These are phyloP conservation scores for Tetanocera ferruginea DNA, from an alignment of 2,888 invertebrate genomes.

Conservation along the genomic window DNA sequence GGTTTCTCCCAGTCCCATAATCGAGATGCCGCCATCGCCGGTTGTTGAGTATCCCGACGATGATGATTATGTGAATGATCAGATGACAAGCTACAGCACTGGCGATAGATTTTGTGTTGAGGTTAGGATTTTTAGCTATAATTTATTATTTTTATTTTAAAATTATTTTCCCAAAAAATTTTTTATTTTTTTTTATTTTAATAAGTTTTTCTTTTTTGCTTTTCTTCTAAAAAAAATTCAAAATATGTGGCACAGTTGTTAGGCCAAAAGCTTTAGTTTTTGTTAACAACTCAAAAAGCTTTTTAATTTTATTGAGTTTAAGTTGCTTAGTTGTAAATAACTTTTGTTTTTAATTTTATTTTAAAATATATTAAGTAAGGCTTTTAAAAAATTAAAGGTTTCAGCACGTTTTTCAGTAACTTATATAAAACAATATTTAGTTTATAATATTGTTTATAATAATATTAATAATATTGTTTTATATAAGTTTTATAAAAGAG, in stretches of 20 bases:
- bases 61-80: slow-evolving; percentile 74
- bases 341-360: too few species aligned
- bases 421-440: too few species aligned
- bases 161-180: slow-evolving; percentile 46
- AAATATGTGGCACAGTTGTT: neutral
- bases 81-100: slow-evolving; percentile 57
- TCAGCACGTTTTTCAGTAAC: too few species aligned
- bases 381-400: too few species aligned
- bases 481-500: too few species aligned
- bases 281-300: neutral
- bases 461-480: too few species aligned
- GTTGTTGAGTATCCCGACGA: slow-evolving; percentile 91
- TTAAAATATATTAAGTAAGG: too few species aligned
- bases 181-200: slow-evolving; percentile 50
- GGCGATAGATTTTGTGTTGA: slow-evolving; percentile 70
- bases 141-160: slow-evolving; percentile 50
- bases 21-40: slow-evolving; percentile 77
- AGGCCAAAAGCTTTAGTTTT: slow-evolving; percentile 13
- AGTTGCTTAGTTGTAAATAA: too few species aligned
- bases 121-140: slow-evolving; percentile 66
- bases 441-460: too few species aligned
- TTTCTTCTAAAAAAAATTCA: slow-evolving; percentile 25
- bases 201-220: slow-evolving; percentile 44
- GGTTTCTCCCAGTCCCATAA: slow-evolving; percentile 72
- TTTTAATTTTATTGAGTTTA: too few species aligned